Evolutionary conservation across 2,888 invertebrate species (phyloP).

Genomic region (Ligdia adustata): DNA sequence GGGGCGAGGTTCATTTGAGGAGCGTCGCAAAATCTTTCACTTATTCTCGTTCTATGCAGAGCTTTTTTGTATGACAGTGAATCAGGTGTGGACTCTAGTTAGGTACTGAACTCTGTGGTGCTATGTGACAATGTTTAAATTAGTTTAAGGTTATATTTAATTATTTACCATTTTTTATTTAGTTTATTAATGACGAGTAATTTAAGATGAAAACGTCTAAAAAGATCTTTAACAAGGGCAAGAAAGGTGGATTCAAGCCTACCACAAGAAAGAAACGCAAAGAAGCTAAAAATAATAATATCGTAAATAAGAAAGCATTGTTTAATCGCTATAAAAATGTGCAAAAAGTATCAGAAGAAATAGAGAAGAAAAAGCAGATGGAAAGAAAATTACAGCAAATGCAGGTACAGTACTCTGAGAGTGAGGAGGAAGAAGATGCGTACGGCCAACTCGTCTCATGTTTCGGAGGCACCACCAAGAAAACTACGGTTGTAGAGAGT

Average conservation of each 20-base stretch:
- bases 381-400: conserved; percentile 62
- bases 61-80: too few relatives aligned
- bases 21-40: too few relatives aligned
- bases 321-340: conserved; percentile 79
- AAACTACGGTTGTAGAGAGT: conserved; percentile 47
- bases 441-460: conserved; percentile 80
- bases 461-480: conserved; percentile 57
- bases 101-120: too few relatives aligned
- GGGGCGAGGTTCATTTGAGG: too few relatives aligned
- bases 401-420: conserved; percentile 73
- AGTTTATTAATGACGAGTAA: neutral
- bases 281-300: conserved; percentile 47
- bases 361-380: conserved; percentile 65
- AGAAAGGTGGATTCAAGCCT: conserved; percentile 48
- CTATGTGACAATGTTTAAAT: neutral
- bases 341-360: conserved; percentile 74
- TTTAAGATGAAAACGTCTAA: conserved; percentile 65
- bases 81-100: too few relatives aligned
- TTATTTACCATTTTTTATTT: neutral
- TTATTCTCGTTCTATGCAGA: too few relatives aligned
- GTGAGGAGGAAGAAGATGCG: conserved; percentile 78
- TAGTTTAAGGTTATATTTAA: neutral
- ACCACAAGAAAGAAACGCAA: conserved; percentile 58
- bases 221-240: conserved; percentile 55
- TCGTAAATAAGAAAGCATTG: conserved; percentile 69